Evolutionary conservation across 2,888 invertebrate genomes (phyloP).

Genomic region (Ochropacha duplaris): DNA sequence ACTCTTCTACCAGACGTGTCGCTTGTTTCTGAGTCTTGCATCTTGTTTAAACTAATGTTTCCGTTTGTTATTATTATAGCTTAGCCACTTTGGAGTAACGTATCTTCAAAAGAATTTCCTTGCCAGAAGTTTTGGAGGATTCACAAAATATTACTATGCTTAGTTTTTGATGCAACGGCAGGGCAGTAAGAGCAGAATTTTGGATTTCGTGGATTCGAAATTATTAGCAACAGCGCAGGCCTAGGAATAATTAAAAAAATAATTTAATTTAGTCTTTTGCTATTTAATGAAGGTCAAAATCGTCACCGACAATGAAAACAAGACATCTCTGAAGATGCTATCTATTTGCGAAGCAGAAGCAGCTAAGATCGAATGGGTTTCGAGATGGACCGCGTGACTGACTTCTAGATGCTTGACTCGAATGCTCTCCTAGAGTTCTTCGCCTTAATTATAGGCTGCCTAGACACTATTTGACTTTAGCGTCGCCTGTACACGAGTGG

Average conservation of each 20-base stretch:
- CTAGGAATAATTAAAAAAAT: too few relatives aligned
- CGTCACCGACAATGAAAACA: conserved; percentile 6
- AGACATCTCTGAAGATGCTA: conserved; percentile 1
- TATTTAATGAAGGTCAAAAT: not conserved
- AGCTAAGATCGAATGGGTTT: conserved; percentile 14
- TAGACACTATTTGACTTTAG: conserved; percentile 8
- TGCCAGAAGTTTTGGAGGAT: not conserved
- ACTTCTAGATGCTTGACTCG: conserved; percentile 15
- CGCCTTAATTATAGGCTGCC: conserved; percentile 7
- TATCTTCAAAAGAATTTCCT: not conserved
- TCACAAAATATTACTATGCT: too few relatives aligned
- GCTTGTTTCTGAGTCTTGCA: not conserved
- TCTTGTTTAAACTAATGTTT: not conserved
- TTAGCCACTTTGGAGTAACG: not conserved
- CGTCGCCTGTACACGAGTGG: conserved; percentile 4
- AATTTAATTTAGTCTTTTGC: not conserved
- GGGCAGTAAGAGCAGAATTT: too few relatives aligned
- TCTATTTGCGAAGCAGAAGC: conserved; percentile 4
- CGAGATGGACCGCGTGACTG: conserved; percentile 24
- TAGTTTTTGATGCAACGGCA: not conserved
- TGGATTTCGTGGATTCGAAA: too few relatives aligned
- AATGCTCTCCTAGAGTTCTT: conserved; percentile 11
- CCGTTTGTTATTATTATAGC: not conserved
- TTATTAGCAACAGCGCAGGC: too few relatives aligned
- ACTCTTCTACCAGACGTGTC: not conserved